Evolutionary conservation across 2,113 vertebrate genomes (phyloP).

Genomic region (Ondatra zibethicus): DNA sequence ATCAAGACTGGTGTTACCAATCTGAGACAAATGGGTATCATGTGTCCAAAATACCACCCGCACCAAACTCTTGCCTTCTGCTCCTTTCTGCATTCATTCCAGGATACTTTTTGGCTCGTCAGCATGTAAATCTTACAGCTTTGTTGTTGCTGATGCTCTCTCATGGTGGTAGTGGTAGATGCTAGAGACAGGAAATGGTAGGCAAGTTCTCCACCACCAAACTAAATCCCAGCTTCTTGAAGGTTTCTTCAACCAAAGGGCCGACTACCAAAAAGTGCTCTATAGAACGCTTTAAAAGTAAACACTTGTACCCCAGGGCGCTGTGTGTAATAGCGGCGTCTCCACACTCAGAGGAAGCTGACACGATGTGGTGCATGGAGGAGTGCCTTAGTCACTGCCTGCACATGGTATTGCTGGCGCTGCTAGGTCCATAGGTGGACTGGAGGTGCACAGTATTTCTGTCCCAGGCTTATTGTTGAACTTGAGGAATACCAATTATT

Average conservation of each 20-base stretch:
- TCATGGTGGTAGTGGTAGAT: background rate
- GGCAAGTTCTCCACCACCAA: background rate
- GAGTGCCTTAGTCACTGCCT: background rate
- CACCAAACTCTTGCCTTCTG: accelerated
- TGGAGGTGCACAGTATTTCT: background rate
- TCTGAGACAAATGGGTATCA: background rate
- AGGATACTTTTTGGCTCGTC: background rate
- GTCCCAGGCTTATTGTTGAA: background rate
- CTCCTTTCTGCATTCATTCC: background rate
- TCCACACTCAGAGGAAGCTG: background rate
- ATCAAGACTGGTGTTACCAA: background rate
- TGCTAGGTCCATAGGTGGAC: too few relatives aligned
- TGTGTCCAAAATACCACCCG: background rate
- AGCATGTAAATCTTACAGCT: background rate
- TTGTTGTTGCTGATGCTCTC: background rate
- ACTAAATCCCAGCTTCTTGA: background rate
- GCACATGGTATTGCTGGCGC: background rate
- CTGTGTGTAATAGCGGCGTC: background rate
- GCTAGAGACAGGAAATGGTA: background rate
- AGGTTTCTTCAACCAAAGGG: background rate
- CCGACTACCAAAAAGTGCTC: background rate
- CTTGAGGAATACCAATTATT: background rate
- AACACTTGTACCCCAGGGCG: background rate
- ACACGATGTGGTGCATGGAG: background rate
- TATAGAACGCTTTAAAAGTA: background rate